Evolutionary conservation across 2,888 invertebrate species (phyloP), one percentile per base, ranked within the genome.

Genomic region (Sepiola atlantica): DNA sequence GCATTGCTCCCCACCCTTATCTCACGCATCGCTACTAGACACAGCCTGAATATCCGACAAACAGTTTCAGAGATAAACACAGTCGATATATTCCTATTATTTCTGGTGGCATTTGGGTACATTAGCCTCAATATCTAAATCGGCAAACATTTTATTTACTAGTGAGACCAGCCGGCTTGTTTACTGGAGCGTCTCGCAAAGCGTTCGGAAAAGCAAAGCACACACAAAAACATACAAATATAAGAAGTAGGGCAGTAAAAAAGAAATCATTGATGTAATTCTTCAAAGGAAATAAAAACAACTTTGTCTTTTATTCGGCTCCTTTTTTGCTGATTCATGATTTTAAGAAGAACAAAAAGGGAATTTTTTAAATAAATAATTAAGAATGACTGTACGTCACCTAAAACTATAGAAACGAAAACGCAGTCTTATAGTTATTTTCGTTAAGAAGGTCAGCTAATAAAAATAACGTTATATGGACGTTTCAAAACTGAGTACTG

Each of bases 101-200:
- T 77, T 77, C 77, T 77, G n/a, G 32, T 77, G 77, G 77, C n/a
- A 77, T 77, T 77, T 77, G 77, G 77, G 77, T 77, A 77, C 77
- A 77, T 77, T 77, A 77, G 77, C 77, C 77, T 77, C n/a, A 77
- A 77, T 77, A 77, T 32, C 77, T n/a, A 77, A 45, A 28, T 32
- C n/a, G 14, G 77, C 32, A 77, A 77, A 77, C 14, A 77, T 77
- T 77, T 77, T 77, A 77, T 77, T 77, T 77, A n/a, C 77, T n/a
- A 77, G n/a, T 77, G 77, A 77, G 77, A 77, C 77, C 3, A 32
- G 77, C n/a, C 77, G n/a, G 77, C 16, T 32, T 77, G 77, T 77
- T 77, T 77, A 77, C 77, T n/a, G 16, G 32, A 32, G 32, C 77
- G 8, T 77, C 16, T 77, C n/a, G 32, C 77, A 77, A 77, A n/a